phyloP scores from a whole-genome alignment of 2,797 vertebrate genomes.

The Eulemur mongoz region DNA sequence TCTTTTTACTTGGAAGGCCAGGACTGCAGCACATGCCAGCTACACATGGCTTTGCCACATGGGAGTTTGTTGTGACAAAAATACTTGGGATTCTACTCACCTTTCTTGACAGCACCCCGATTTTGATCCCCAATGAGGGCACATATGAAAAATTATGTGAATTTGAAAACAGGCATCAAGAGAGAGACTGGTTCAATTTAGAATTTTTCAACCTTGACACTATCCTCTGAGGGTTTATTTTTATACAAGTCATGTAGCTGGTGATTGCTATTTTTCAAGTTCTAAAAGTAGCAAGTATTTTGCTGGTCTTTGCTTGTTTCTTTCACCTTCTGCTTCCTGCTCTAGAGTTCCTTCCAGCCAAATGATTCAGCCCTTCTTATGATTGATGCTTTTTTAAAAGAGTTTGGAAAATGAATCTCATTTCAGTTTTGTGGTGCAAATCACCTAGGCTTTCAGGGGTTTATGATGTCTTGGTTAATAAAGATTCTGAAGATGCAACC shows the following conservation, averaged over 20 bases:
- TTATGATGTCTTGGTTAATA: slow-evolving; percentile 35
- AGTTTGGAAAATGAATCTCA: slow-evolving; percentile 40
- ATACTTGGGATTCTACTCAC: not conserved
- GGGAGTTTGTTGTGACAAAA: not conserved
- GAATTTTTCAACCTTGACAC: not conserved
- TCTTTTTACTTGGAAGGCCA: not conserved
- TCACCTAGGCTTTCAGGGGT: not conserved
- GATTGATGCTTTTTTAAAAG: slow-evolving; percentile 13
- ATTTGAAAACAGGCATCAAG: not conserved
- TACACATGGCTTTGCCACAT: not conserved
- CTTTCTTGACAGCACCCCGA: not conserved
- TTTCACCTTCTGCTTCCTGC: slow-evolving; percentile 10
- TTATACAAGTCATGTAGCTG: not conserved
- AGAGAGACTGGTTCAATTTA: not conserved
- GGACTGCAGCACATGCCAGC: not conserved
- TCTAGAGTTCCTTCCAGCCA: not conserved
- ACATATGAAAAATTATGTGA: not conserved
- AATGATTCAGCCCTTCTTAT: not conserved
- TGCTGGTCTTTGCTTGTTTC: not conserved
- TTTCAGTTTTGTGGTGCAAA: not conserved
- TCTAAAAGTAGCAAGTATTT: not conserved
- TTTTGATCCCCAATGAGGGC: not conserved
- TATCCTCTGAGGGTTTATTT: not conserved
- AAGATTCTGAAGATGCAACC: slow-evolving; percentile 1
- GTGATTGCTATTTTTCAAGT: not conserved